Evolutionary conservation across 37 sponge, comb jelly and placozoan species (phyloP).

Genomic region (Ephydatia muelleri): DNA sequence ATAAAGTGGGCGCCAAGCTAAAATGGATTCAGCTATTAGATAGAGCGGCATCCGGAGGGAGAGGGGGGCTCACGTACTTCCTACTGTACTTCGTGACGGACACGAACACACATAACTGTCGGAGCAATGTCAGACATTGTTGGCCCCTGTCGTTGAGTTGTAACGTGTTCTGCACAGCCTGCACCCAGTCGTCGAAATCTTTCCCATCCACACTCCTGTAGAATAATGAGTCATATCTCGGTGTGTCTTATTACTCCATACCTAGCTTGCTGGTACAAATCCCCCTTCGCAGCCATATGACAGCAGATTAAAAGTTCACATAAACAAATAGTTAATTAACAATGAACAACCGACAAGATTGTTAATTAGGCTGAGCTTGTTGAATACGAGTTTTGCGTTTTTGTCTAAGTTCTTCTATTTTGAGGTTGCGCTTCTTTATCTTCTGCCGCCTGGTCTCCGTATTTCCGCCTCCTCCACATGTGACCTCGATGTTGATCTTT

Average conservation of each 20-base stretch:
- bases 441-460: slow-evolving; percentile 63
- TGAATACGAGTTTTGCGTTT: slow-evolving; percentile 4
- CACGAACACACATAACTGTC: slow-evolving; percentile 62
- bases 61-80: slow-evolving; percentile 35
- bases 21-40: neutral
- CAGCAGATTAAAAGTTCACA: neutral
- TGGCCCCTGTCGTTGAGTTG: slow-evolving; percentile 52
- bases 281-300: neutral
- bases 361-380: neutral
- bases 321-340: neutral
- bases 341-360: neutral
- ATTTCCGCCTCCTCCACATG: slow-evolving; percentile 95
- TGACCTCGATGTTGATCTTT: slow-evolving; percentile 86
- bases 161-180: slow-evolving; percentile 10
- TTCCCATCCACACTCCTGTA: slow-evolving; percentile 51
- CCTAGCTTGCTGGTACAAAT: slow-evolving; percentile 22
- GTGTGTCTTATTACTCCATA: neutral
- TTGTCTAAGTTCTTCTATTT: slow-evolving; percentile 6
- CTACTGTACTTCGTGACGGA: slow-evolving; percentile 67
- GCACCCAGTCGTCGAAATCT: slow-evolving; percentile 62
- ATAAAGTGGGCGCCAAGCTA: slow-evolving; percentile 6
- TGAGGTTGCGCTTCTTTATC: slow-evolving; percentile 68
- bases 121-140: slow-evolving; percentile 44
- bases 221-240: neutral
- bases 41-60: neutral